Conservation (phyloP, 2,888 invertebrate genomes). For the Pyralis farinalis region DNA sequence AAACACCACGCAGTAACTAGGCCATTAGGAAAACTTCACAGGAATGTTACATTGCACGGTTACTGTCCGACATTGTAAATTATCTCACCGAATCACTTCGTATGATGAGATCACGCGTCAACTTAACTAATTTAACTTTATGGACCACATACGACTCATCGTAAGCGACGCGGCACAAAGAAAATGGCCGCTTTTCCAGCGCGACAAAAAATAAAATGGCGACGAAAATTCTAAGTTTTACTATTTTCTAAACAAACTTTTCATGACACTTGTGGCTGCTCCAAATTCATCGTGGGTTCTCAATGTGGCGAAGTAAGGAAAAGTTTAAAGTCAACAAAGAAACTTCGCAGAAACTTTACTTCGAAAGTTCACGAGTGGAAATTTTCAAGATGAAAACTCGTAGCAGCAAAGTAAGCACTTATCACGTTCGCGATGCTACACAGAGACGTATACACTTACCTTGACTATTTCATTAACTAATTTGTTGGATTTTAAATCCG, state of each 20-base stretch:
- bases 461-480: conserved; percentile 74
- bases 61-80: conserved; percentile 41
- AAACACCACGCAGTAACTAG: conserved; percentile 73
- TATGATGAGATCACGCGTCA: conserved; percentile 73
- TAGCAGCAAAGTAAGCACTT: conserved; percentile 61
- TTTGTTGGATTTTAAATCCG: conserved; percentile 45
- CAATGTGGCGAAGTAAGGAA: conserved; percentile 44
- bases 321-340: conserved; percentile 63
- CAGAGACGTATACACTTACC: conserved; percentile 58
- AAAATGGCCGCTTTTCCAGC: conserved; percentile 83
- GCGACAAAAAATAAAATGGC: conserved; percentile 82
- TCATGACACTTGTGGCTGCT: conserved; percentile 44
- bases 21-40: conserved; percentile 61
- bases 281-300: conserved; percentile 44
- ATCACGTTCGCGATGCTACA: conserved; percentile 46
- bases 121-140: conserved; percentile 78
- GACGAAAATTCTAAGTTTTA: conserved; percentile 81
- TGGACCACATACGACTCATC: conserved; percentile 70
- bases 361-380: conserved; percentile 77
- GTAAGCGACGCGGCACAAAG: conserved; percentile 82
- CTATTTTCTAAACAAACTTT: conserved; percentile 75
- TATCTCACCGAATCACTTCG: conserved; percentile 66
- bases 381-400: conserved; percentile 81
- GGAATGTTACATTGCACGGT: conserved; percentile 37
- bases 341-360: conserved; percentile 71